phyloP scores from a whole-genome alignment of 1,140 invertebrate genomes.

The Drosophila nebulosa region DNA sequence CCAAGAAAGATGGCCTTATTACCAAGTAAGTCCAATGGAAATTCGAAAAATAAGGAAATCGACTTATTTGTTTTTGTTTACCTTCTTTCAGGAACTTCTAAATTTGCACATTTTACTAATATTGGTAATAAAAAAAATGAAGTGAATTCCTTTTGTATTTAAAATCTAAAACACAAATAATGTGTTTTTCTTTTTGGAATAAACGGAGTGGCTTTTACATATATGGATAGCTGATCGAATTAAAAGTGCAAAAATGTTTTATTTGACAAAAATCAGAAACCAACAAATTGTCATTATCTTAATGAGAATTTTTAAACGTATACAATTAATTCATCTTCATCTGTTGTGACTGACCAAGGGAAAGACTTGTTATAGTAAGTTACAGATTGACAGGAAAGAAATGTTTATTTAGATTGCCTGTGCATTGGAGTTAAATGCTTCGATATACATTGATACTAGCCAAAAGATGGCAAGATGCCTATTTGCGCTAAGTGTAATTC shows the following conservation, averaged over 20 bases:
- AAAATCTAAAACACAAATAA: constrained; percentile 45
- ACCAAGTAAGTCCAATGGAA: constrained; percentile 85
- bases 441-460: no score
- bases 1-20: constrained; percentile 96
- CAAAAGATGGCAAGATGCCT: no score
- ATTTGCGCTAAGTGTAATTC: no score
- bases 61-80: not conserved
- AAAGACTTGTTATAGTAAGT: no score
- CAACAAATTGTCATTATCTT: not conserved
- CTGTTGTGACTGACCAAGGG: no score
- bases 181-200: constrained; percentile 46
- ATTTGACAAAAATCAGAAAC: not conserved
- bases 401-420: no score
- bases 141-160: constrained; percentile 68
- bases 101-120: constrained; percentile 41
- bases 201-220: constrained; percentile 7
- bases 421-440: no score
- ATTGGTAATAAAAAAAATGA: constrained; percentile 74
- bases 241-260: not conserved
- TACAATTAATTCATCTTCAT: no score
- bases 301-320: not conserved
- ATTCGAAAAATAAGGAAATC: no score
- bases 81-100: constrained; percentile 63
- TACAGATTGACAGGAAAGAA: no score
- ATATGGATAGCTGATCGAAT: not conserved